A percentile compares a stretch with the other conserved stretches of the same genome.
These are phyloP conservation scores for Galleria mellonella DNA, from an alignment of 1,140 invertebrate species.

Conservation along the genomic window DNA sequence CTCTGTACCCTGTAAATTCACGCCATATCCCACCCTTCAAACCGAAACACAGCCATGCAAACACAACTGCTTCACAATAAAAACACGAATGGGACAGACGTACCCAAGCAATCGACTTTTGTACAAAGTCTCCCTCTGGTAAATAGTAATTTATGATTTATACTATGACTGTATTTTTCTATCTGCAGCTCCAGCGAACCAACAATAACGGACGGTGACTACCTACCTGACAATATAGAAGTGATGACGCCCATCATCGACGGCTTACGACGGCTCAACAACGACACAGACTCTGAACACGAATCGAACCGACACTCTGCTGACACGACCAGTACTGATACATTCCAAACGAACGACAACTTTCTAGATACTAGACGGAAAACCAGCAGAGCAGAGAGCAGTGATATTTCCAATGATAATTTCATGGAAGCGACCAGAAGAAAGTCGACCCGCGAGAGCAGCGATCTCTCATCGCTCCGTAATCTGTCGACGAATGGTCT, in stretches of 20 bases:
- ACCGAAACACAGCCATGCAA: no score
- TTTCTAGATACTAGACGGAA: conserved; percentile 43
- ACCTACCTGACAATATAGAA: conserved; percentile 67
- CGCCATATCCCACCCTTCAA: no score
- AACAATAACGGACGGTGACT: conserved; percentile 61
- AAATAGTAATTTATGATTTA: no score
- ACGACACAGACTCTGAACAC: conserved; percentile 25
- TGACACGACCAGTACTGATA: conserved; percentile 40
- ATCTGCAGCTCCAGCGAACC: conserved; percentile 49
- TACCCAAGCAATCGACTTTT: no score
- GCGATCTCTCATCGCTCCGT: conserved; percentile 52
- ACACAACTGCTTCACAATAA: no score
- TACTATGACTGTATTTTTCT: no score
- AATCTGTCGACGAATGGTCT: conserved; percentile 67
- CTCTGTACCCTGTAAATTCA: no score
- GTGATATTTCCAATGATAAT: no score
- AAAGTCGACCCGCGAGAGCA: conserved; percentile 23
- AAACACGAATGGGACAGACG: no score
- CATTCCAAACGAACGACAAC: conserved; percentile 49
- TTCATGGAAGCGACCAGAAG: not conserved
- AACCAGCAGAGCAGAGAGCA: conserved; percentile 32
- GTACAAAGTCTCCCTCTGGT: no score
- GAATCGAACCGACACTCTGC: conserved; percentile 20
- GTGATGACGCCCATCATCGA: conserved; percentile 67
- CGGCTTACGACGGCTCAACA: conserved; percentile 47